Evolutionary conservation across 2,113 vertebrate species (phyloP), one percentile per base, ranked within the genome.

Genomic region (Lanius collurio): DNA sequence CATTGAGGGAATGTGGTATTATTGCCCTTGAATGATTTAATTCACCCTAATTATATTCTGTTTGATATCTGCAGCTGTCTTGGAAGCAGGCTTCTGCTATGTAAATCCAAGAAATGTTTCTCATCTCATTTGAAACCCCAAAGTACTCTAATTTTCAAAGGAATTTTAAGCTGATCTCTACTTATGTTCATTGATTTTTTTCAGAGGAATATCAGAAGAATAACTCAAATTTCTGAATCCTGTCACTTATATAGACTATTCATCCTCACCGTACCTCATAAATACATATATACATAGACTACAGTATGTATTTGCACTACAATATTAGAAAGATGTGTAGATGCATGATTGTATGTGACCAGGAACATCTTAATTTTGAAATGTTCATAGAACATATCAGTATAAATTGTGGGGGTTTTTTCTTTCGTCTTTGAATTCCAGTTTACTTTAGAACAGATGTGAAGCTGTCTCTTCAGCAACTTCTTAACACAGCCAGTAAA

Each of bases 61-160:
- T 95, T 93, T 96, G 94, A 92, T 95, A 95, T 94, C 76, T 90
- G 87, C 94, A 95, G 91, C 90, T 95, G 94, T 76, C 71, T 85
- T 94, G 85, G 79, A 95, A 91, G 20, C 71, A 94, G 59, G 42
- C 76, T 95, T 94, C 87, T 95, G 59, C 87, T 96, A 88, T 88
- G 67, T 86, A 94, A 91, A 94, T 94, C 75, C 67, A 85, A 94
- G 67, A 90, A 74, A 91, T 4, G 2, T 59, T 95, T 89, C 78
- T 93, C 87, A 52, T 87, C 71, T 85, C 52, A 75, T 90, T 77
- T 94, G 75, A 93, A 95, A 90, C 30, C 78, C 87, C 74, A 85
- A 65, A 1, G 15, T 93, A n/a, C 67, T 90, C 67, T 91, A 83
- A 95, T 91, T 96, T 93, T 94, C 78, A 90, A 95, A 95, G 90